Percentiles rank a stretch among this genome's conserved stretches.
Evolutionary conservation across 2,113 vertebrate species (phyloP).

Genomic region (Tricholaema leucomelas): DNA sequence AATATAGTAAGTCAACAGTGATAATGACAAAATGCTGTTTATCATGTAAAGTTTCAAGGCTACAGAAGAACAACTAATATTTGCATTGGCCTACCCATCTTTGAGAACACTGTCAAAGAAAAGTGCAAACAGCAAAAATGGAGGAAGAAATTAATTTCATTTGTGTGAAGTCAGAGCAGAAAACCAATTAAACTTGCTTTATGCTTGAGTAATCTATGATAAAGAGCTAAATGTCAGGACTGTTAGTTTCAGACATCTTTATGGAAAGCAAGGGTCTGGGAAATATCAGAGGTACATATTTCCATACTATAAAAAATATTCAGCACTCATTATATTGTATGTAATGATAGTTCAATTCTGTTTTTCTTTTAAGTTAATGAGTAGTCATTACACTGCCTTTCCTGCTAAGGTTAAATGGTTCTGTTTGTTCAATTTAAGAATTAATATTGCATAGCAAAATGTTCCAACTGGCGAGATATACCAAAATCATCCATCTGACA

Average conservation of each 20-base stretch:
- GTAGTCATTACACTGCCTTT: background rate
- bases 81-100: background rate
- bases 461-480: background rate
- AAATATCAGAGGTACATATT: background rate
- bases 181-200: background rate
- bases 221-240: background rate
- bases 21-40: too few species aligned
- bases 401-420: background rate
- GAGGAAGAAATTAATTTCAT: background rate
- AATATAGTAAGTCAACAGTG: too few species aligned
- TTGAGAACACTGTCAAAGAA: background rate
- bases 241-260: background rate
- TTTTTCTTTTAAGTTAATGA: background rate
- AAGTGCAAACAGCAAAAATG: background rate
- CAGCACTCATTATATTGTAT: background rate
- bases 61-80: background rate
- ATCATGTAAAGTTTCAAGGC: background rate
- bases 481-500: background rate
- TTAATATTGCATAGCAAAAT: background rate
- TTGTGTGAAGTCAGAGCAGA: background rate
- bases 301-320: background rate
- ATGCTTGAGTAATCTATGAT: background rate
- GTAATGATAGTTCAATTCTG: background rate
- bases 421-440: background rate
- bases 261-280: background rate